Evolutionary conservation across 2,113 vertebrate species (phyloP), one percentile per base, ranked within the genome.

Genomic region (Amphiprion ocellaris): DNA sequence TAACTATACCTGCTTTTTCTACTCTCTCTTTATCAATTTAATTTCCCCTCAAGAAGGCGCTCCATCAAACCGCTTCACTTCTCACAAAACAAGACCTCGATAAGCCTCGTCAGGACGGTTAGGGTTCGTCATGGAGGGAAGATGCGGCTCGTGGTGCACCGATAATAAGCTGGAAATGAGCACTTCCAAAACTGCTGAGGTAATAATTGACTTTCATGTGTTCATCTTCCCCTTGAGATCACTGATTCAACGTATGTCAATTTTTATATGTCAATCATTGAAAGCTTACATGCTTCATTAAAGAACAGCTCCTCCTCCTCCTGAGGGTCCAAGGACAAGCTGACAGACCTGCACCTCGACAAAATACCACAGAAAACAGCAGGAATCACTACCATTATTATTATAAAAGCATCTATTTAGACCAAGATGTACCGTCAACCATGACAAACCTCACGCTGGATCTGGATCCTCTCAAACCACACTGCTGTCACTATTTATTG

Each of bases 201-300:
- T 64, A 56, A 77, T 77, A 79, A 85, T 61, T 41, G 69, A 81
- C 72, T 66, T 79, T 44, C 33, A 15, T 50, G 49, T 37, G 19
- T 71, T 79, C 26, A 75, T 85, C 24, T 71, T 74, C 69, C 84
- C 74, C 84, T n/a, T 12, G 77, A 90, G 81, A 84, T 79, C 62
- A 65, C 21, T 59, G 12, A 74, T 54, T 86, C 71, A 62, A 64
- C 23, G 55, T 19, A 41, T 53, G 83, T 79, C 75, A 41, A 30
- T 83, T 88, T 86, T 78, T 68, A 91, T 72, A 37, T 59, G 41
- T 68, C 58, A 64, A 58, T 79, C 67, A 80, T 17, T 75, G 33
- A 66, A 81, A 68, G 64, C 69, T 68, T 65, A 80, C 60, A 68
- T 49, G 44, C 30, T 72, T 72, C 50, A 60, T 82, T 56, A 63